phyloP scores from a whole-genome alignment of 2,113 vertebrate genomes.

The Mola mola region DNA sequence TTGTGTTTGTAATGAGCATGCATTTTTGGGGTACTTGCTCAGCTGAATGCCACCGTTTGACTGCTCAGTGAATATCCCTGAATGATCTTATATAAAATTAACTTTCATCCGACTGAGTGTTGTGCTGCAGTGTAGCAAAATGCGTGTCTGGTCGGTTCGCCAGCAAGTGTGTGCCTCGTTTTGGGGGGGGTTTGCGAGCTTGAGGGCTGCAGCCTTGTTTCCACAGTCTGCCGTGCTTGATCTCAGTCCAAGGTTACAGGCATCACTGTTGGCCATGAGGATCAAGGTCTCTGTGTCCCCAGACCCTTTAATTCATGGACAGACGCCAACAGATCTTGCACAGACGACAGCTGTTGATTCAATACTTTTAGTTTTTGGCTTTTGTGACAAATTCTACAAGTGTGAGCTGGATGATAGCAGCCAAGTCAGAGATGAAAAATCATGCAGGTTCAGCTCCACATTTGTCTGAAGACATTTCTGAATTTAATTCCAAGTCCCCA shows the following conservation, averaged over 20 bases:
- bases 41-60: background rate
- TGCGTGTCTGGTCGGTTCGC: conserved; percentile 19
- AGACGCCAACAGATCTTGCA: conserved; percentile 4
- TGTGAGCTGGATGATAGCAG: conserved; percentile 2
- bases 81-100: conserved; percentile 16
- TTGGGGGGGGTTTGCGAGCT: conserved; percentile 23
- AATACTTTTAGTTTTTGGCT: background rate
- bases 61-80: conserved; percentile 5
- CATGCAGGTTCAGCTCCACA: conserved; percentile 25
- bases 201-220: conserved; percentile 29
- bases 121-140: background rate
- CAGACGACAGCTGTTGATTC: conserved; percentile 11
- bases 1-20: background rate
- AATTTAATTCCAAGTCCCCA: conserved; percentile 28
- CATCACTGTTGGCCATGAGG: conserved; percentile 12
- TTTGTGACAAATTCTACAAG: background rate
- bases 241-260: conserved; percentile 42
- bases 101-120: conserved; percentile 25
- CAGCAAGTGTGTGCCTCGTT: conserved; percentile 29
- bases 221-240: conserved; percentile 54
- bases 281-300: conserved; percentile 19
- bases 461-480: conserved; percentile 29
- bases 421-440: conserved; percentile 50
- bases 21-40: conserved; percentile 15
- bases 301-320: conserved; percentile 22